Conservation (phyloP, 2,113 vertebrate species). For the Genyomyrus donnyi region DNA sequence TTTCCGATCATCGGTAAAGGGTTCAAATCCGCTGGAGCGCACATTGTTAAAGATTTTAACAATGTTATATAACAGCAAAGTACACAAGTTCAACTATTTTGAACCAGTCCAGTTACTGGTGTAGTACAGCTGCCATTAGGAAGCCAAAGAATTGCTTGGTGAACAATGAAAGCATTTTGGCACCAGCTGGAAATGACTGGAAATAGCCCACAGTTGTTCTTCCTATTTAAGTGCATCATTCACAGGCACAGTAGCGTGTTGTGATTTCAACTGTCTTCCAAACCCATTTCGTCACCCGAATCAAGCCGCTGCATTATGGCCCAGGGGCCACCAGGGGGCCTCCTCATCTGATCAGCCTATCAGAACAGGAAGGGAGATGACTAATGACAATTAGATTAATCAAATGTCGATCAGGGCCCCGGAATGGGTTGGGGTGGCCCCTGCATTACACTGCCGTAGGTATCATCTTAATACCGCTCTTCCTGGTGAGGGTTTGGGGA, state of each 20-base stretch:
- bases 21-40: neutral
- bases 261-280: neutral
- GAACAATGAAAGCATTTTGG: neutral
- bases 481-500: neutral
- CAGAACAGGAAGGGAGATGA: neutral
- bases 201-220: neutral
- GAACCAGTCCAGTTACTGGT: neutral
- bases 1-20: neutral
- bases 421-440: neutral
- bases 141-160: neutral
- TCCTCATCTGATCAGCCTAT: neutral
- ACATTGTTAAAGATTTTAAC: neutral
- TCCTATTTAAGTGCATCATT: neutral
- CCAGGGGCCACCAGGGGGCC: neutral
- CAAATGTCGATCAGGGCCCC: neutral
- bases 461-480: neutral
- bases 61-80: neutral
- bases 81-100: neutral
- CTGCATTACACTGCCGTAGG: neutral
- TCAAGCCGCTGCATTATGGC: neutral
- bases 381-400: neutral
- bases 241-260: neutral
- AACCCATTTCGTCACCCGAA: neutral
- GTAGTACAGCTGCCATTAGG: neutral
- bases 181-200: neutral